A percentile compares a stretch with the other conserved stretches of the same genome.
Evolutionary conservation across 1,140 invertebrate genomes (phyloP).

Genomic region (Odontomachus brunneus): DNA sequence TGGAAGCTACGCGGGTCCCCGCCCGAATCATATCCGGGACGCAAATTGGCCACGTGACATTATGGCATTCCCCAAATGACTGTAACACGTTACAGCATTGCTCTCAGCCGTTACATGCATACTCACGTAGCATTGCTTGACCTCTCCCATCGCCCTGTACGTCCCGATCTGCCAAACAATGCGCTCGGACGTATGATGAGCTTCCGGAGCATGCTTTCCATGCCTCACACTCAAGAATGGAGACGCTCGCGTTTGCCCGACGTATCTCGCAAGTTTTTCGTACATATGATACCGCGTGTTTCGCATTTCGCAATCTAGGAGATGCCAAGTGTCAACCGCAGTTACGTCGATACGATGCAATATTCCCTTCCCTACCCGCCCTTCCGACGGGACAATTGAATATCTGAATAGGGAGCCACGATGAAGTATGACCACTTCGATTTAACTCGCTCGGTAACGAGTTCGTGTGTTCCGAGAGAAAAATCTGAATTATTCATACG

Average conservation of each 20-base stretch:
- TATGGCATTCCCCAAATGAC: conserved; percentile 73
- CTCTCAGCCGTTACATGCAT: conserved; percentile 64
- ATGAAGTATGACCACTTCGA: background rate
- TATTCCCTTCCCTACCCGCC: background rate
- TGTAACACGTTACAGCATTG: conserved; percentile 68
- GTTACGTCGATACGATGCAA: background rate
- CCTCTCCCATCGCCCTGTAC: conserved; percentile 1
- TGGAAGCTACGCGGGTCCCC: conserved; percentile 28
- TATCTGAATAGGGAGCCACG: background rate
- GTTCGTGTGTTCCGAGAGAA: background rate
- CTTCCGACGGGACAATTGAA: background rate
- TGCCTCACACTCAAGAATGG: conserved; percentile 7
- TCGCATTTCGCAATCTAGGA: conserved; percentile 9
- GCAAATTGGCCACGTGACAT: conserved; percentile 72
- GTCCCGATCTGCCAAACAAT: conserved; percentile 59
- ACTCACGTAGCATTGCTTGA: conserved; percentile 37
- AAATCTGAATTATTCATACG: conserved; percentile 4
- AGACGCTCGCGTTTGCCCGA: background rate
- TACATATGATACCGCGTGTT: background rate
- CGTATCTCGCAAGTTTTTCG: conserved; percentile 40
- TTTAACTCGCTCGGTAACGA: background rate
- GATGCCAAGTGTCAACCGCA: background rate
- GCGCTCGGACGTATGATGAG: conserved; percentile 50
- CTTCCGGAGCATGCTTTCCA: conserved; percentile 50
- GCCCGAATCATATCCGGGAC: conserved; percentile 51